Conservation (phyloP, 2,113 vertebrate species). For the Pelusios castaneus region DNA sequence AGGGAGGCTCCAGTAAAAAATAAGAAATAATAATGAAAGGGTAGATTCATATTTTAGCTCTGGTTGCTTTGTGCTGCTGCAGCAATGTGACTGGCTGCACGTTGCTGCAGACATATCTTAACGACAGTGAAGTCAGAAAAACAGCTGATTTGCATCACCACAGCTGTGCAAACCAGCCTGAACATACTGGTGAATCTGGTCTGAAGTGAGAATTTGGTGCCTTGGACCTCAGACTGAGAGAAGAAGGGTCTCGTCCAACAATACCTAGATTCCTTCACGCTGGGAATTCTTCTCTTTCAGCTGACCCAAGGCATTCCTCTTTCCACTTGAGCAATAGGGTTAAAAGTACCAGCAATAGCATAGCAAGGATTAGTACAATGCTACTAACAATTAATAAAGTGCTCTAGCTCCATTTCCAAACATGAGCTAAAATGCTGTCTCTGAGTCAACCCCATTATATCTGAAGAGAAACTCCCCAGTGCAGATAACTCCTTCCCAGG, state of each 20-base stretch:
- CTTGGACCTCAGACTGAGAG: not conserved
- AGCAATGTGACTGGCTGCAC: not conserved
- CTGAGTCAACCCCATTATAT: no score
- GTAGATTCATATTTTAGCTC: not conserved
- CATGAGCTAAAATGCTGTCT: not conserved
- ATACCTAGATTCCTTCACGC: rapidly evolving
- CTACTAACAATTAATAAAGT: rapidly evolving
- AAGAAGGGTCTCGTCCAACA: rapidly evolving
- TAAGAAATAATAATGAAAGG: not conserved
- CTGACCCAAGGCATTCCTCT: not conserved
- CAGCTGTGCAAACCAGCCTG: not conserved
- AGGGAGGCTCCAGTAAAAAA: not conserved
- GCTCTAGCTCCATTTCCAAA: rapidly evolving
- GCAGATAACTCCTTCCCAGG: not conserved
- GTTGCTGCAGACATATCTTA: not conserved
- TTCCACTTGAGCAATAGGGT: not conserved
- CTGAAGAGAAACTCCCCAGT: rapidly evolving
- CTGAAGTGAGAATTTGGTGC: not conserved
- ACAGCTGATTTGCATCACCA: not conserved
- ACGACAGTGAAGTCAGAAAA: not conserved
- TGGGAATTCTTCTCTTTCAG: not conserved
- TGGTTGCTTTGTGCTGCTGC: not conserved
- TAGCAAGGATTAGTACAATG: rapidly evolving
- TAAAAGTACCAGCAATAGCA: not conserved
- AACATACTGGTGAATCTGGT: rapidly evolving